These are phyloP conservation scores for Lasioglossum oenotherae DNA, from an alignment of 2,888 invertebrate genomes.

Conservation along the genomic window DNA sequence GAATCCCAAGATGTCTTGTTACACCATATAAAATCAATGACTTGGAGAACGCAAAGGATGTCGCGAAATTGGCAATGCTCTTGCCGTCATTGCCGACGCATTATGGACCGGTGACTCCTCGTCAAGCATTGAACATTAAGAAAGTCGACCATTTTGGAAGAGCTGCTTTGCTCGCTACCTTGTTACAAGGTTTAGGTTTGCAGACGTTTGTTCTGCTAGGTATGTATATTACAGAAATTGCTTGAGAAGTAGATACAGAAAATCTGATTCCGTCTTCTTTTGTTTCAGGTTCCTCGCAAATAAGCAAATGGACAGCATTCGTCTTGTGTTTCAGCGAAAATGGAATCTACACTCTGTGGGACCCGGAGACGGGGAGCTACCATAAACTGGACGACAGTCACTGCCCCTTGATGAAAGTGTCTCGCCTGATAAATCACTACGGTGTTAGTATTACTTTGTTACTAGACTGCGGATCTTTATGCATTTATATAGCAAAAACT, in stretches of 20 bases:
- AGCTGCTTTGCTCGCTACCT: slow-evolving; percentile 78
- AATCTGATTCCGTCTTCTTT: background rate
- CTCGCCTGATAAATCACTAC: slow-evolving; percentile 79
- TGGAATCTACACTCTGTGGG: slow-evolving; percentile 76
- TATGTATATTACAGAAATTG: slow-evolving; percentile 37
- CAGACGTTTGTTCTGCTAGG: slow-evolving; percentile 80
- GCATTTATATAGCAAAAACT: no score
- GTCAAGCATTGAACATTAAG: slow-evolving; percentile 80
- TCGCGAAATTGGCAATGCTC: slow-evolving; percentile 78
- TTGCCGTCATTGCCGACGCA: slow-evolving; percentile 77
- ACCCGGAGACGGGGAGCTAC: slow-evolving; percentile 80
- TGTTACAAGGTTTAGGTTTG: slow-evolving; percentile 78
- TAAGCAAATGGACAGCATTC: slow-evolving; percentile 80
- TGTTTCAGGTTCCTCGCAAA: slow-evolving; percentile 79
- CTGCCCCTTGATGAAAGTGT: slow-evolving; percentile 78
- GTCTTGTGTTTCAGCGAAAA: slow-evolving; percentile 76
- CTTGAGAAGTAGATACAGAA: background rate
- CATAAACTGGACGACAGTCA: slow-evolving; percentile 78
- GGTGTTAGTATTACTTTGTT: slow-evolving; percentile 73
- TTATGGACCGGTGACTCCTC: slow-evolving; percentile 80
- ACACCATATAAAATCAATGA: slow-evolving; percentile 78
- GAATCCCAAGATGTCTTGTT: slow-evolving; percentile 79
- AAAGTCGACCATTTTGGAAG: slow-evolving; percentile 82
- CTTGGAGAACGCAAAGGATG: slow-evolving; percentile 76
- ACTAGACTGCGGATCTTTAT: no score